Conservation (phyloP, 2,113 vertebrate species). For the Podarcis muralis region DNA sequence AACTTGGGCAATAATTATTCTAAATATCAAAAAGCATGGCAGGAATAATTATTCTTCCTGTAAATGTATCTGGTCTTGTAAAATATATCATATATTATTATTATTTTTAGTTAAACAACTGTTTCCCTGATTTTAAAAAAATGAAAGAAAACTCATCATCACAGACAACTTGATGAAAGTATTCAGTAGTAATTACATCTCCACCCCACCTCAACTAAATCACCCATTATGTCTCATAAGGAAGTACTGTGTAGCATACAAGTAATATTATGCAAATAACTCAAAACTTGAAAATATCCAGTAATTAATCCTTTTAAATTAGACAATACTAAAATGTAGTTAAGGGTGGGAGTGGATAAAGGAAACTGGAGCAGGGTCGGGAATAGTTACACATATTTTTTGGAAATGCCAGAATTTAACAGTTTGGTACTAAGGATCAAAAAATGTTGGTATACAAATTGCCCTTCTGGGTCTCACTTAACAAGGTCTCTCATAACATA, state of each 20-base stretch:
- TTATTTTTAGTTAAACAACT: neutral
- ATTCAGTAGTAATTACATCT: neutral
- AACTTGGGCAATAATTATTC: neutral
- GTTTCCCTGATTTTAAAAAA: neutral
- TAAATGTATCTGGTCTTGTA: neutral
- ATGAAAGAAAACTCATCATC: neutral
- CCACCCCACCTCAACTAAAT: neutral
- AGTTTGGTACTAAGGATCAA: neutral
- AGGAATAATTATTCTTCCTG: neutral
- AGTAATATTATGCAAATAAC: neutral
- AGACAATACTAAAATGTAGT: neutral
- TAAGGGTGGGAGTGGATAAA: neutral
- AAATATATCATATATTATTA: neutral
- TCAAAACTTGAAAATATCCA: neutral
- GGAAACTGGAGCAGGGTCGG: neutral
- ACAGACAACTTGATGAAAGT: neutral
- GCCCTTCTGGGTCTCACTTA: neutral
- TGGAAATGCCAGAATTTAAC: neutral
- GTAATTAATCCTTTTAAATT: slow-evolving; percentile 28
- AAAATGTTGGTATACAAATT: neutral
- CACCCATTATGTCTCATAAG: neutral
- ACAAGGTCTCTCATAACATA: neutral
- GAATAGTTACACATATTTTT: neutral
- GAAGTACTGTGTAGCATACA: slow-evolving; percentile 10
- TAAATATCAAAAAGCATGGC: neutral